These are phyloP conservation scores for Harpagoxenus sublaevis DNA, from an alignment of 2,888 invertebrate species.

Conservation along the genomic window DNA sequence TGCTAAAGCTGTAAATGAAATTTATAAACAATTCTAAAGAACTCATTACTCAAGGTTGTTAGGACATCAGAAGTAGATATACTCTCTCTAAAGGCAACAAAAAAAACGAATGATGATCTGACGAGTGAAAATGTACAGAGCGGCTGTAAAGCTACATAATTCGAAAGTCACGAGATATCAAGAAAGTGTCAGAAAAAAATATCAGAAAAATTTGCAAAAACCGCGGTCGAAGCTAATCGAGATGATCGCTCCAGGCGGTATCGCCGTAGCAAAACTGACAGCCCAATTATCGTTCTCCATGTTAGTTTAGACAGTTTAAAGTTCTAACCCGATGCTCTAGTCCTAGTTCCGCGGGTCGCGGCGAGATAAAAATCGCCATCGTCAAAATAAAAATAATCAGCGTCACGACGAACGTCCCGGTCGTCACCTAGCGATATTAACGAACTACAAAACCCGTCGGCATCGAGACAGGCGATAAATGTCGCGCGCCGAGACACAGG, in stretches of 20 bases:
- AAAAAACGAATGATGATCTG: background rate
- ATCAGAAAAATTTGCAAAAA: background rate
- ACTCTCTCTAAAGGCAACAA: background rate
- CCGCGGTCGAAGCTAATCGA: background rate
- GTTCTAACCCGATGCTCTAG: background rate
- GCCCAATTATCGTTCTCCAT: slow-evolving; percentile 35
- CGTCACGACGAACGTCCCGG: background rate
- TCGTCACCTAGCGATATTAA: background rate
- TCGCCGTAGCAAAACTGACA: background rate
- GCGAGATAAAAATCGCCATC: background rate
- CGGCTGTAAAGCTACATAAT: background rate
- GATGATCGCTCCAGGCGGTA: background rate
- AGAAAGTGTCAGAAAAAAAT: background rate
- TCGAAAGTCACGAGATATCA: background rate
- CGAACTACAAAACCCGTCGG: background rate
- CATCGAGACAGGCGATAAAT: background rate
- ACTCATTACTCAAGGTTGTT: background rate
- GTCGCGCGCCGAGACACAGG: background rate
- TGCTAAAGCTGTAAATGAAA: background rate
- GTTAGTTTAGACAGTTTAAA: slow-evolving; percentile 30
- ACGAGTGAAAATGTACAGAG: background rate
- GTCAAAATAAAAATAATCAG: too few species aligned
- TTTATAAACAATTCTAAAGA: background rate
- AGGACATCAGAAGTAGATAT: background rate
- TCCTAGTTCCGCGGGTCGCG: background rate